Percentiles rank a stretch among this genome's conserved stretches.
These are phyloP conservation scores for Drosophila lacicola DNA, from an alignment of 2,888 invertebrate species.

Conservation along the genomic window DNA sequence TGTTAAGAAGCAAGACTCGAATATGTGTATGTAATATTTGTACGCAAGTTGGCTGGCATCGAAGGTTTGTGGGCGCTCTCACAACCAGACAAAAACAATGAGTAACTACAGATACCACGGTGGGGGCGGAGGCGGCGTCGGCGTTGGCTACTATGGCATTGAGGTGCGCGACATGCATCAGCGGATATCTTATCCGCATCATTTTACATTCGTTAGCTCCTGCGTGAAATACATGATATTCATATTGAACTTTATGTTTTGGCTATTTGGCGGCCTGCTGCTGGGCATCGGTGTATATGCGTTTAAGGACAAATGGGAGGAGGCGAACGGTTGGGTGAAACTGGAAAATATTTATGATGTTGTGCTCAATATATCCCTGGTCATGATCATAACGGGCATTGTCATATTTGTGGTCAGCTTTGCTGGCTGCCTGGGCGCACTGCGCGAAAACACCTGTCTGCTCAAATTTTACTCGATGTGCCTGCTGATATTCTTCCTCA, in stretches of 20 bases:
- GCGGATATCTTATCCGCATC: conserved; percentile 81
- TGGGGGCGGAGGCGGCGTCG: conserved; percentile 18
- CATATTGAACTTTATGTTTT: conserved; percentile 86
- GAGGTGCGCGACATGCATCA: conserved; percentile 82
- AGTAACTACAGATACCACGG: conserved; percentile 80
- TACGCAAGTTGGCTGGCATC: not conserved
- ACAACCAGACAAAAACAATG: conserved; percentile 50
- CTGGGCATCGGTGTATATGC: conserved; percentile 96
- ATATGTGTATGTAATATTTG: conserved; percentile 1
- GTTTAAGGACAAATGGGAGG: conserved; percentile 95
- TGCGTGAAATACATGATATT: conserved; percentile 85
- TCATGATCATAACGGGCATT: conserved; percentile 94
- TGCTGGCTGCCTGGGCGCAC: conserved; percentile 93
- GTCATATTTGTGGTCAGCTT: conserved; percentile 97
- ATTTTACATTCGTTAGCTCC: conserved; percentile 85
- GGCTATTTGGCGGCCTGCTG: conserved; percentile 94
- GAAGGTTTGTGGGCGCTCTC: conserved; percentile 6
- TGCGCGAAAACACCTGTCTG: conserved; percentile 94
- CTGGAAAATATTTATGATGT: conserved; percentile 95
- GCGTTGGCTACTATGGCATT: conserved; percentile 78
- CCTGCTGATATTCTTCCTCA: conserved; percentile 93
- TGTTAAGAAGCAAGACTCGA: not conserved
- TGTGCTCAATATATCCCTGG: conserved; percentile 94
- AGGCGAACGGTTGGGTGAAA: conserved; percentile 93
- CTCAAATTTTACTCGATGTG: conserved; percentile 96